Evolutionary conservation across 1,140 invertebrate genomes (phyloP).

Genomic region (Dendrolimus punctatus): DNA sequence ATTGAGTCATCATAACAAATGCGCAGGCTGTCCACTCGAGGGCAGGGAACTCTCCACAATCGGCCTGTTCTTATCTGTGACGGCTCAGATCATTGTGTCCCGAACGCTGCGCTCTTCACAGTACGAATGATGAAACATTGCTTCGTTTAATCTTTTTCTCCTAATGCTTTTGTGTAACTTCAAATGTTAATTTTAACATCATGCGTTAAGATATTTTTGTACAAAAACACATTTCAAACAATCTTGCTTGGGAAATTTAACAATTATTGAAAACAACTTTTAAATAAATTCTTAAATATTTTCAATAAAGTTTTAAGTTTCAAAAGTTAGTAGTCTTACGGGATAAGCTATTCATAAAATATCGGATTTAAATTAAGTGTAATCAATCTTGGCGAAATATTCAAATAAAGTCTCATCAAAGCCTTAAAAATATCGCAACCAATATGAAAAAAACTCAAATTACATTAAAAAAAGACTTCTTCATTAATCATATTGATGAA

Average conservation of each 20-base stretch:
- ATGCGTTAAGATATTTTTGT: no score
- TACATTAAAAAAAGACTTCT: slow-evolving; percentile 25
- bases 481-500: slow-evolving; percentile 49
- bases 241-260: no score
- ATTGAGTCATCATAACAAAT: slow-evolving; percentile 70
- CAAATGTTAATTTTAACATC: no score
- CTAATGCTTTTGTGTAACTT: slow-evolving; percentile 37
- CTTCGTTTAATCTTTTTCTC: slow-evolving; percentile 53
- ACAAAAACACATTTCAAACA: no score
- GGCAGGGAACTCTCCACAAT: slow-evolving; percentile 57
- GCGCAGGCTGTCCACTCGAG: slow-evolving; percentile 33
- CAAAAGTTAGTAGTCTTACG: not conserved
- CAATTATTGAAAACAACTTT: no score
- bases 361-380: slow-evolving; percentile 17
- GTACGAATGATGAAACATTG: slow-evolving; percentile 57
- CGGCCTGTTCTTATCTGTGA: slow-evolving; percentile 60
- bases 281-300: slow-evolving; percentile 5
- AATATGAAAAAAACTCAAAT: slow-evolving; percentile 23
- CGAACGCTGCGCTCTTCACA: slow-evolving; percentile 50
- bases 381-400: slow-evolving; percentile 33
- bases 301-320: not conserved
- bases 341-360: slow-evolving; percentile 12
- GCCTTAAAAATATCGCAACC: slow-evolving; percentile 17
- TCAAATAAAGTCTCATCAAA: slow-evolving; percentile 25
- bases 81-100: slow-evolving; percentile 56